Evolutionary conservation across 2,113 vertebrate species (phyloP), one percentile per base, ranked within the genome.

Genomic region (Bostrychus sinensis): DNA sequence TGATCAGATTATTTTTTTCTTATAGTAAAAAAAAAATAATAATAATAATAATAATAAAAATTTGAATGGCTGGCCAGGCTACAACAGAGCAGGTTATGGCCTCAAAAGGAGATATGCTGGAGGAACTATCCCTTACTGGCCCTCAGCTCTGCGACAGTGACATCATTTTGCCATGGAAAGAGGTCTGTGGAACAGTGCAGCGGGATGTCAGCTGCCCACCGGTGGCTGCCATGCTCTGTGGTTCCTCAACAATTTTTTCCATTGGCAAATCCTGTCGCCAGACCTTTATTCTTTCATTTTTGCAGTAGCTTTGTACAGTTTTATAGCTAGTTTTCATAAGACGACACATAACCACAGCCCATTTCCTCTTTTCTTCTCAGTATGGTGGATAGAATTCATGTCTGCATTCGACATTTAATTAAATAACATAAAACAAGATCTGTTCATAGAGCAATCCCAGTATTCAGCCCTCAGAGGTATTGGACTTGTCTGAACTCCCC

Each of bases 201-300:
- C 7, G n/a, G 72, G 68, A 62, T 65, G 78, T 74, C 81, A 72
- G 86, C 81, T 84, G 81, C 76, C 74, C 62, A 60, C 67, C 55
- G 63, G 68, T 59, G 86, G 83, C 83, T 87, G 85, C 81, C 87
- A 79, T 91, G 90, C 72, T 2, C 88, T 87, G 91, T 55, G 91
- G 93, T 88, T 65, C 58, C 56, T 85, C 50, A 88, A 75, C 79
- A 82, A 78, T 82, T 85, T 86, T 92, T 93, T 92, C 89, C 90
- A 88, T 41, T 70, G 87, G 81, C 87, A 87, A 74, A 87, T 83
- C 74, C 54, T 28, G 28, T 83, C 87, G 84, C 88, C 88, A 84
- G 87, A 87, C 62, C 81, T 78, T 78, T 60, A 58, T 62, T 68
- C 46, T 62, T 87, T 89, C 89, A 78, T 88, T 87, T 85, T 50